Percentiles rank a stretch among this genome's conserved stretches.
Conservation (phyloP, 2,888 invertebrate species). For the Brachylomia viminalis region DNA sequence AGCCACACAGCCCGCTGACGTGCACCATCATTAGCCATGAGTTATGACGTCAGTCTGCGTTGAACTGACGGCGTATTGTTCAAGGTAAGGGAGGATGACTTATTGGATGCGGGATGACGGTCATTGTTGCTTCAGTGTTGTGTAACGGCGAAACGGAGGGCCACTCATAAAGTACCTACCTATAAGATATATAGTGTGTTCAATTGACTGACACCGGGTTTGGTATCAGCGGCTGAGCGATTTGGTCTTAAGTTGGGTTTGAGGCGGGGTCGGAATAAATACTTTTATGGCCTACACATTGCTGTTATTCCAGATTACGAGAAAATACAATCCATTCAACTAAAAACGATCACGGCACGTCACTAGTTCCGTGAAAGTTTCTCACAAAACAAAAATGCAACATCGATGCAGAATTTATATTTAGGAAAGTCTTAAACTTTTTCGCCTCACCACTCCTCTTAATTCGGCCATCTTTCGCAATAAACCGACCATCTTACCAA, state of each 20-base stretch:
- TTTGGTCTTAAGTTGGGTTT: too few relatives aligned
- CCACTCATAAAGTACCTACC: background rate
- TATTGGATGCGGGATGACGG: slow-evolving; percentile 39
- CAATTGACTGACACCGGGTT: too few relatives aligned
- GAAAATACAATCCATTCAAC: background rate
- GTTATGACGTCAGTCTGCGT: slow-evolving; percentile 60
- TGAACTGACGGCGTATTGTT: slow-evolving; percentile 51
- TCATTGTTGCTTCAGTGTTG: slow-evolving; percentile 18
- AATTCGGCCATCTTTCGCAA: slow-evolving; percentile 11
- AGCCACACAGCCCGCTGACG: slow-evolving; percentile 30
- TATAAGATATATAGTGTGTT: too few relatives aligned
- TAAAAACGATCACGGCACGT: background rate
- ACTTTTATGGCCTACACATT: too few relatives aligned
- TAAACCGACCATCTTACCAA: slow-evolving; percentile 11
- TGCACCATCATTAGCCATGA: slow-evolving; percentile 67
- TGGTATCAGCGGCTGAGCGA: too few relatives aligned
- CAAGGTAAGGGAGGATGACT: slow-evolving; percentile 50
- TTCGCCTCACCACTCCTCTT: slow-evolving; percentile 8
- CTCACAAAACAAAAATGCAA: background rate
- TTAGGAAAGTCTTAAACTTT: background rate
- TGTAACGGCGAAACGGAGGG: background rate
- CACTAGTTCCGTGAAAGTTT: background rate
- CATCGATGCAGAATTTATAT: background rate
- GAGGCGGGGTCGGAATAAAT: too few relatives aligned
- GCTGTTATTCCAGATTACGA: too few relatives aligned